Evolutionary conservation across 2,888 invertebrate species (phyloP).

Genomic region (Lathronympha strigana): DNA sequence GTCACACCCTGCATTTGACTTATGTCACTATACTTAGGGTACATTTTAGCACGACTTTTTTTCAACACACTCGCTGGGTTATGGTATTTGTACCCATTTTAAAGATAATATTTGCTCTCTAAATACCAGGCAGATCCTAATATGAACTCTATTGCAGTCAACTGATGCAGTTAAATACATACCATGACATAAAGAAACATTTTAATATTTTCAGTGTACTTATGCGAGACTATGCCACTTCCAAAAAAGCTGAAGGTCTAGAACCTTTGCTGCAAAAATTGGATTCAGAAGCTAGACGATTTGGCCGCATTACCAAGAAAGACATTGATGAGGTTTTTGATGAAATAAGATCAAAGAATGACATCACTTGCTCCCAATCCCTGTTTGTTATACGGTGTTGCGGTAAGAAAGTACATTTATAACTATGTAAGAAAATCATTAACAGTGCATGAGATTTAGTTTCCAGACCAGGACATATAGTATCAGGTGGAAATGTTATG

Average conservation of each 20-base stretch:
- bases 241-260: conserved; percentile 84
- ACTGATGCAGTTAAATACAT: too few species aligned
- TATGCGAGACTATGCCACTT: conserved; percentile 81
- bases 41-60: too few species aligned
- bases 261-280: conserved; percentile 87
- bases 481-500: too few species aligned
- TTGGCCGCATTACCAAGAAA: conserved; percentile 88
- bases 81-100: too few species aligned
- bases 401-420: conserved; percentile 73
- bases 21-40: too few species aligned
- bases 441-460: not conserved
- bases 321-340: conserved; percentile 92
- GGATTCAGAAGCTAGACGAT: conserved; percentile 87
- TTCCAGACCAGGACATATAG: not conserved
- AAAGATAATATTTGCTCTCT: too few species aligned
- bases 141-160: too few species aligned
- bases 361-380: conserved; percentile 91
- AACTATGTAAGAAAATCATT: not conserved
- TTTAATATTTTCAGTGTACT: conserved; percentile 76
- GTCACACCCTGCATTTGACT: too few species aligned
- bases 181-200: not conserved
- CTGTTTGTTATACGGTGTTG: conserved; percentile 92
- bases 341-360: conserved; percentile 87
- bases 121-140: too few species aligned
- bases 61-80: too few species aligned